Conservation (phyloP, 2,888 invertebrate genomes). For the Drosophila merina region DNA sequence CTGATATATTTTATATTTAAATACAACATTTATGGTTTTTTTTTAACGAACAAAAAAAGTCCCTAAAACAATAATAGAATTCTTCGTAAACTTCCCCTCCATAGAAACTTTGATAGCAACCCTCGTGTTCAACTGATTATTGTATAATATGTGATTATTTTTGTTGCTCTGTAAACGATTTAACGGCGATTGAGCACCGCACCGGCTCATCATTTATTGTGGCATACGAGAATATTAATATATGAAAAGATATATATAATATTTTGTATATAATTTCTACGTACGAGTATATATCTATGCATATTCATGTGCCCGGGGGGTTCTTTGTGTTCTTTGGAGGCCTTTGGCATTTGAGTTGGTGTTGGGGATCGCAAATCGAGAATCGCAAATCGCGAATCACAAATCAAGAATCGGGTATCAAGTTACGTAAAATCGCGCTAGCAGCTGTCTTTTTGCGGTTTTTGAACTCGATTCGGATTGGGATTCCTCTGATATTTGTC, state of each 20-base stretch:
- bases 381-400: background rate
- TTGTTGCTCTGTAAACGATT: slow-evolving; percentile 55
- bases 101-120: slow-evolving; percentile 6
- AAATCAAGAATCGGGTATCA: slow-evolving; percentile 46
- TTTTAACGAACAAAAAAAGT: too few species aligned
- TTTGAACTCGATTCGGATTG: slow-evolving; percentile 45
- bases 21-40: too few species aligned
- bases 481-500: background rate
- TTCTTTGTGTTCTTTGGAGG: slow-evolving; percentile 29
- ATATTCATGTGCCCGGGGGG: slow-evolving; percentile 6
- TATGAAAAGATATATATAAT: slow-evolving; percentile 2
- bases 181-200: slow-evolving; percentile 27
- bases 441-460: slow-evolving; percentile 56
- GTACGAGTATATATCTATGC: background rate
- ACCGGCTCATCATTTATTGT: slow-evolving; percentile 39
- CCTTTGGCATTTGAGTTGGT: slow-evolving; percentile 38
- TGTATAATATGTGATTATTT: slow-evolving; percentile 32
- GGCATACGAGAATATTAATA: slow-evolving; percentile 23
- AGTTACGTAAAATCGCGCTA: slow-evolving; percentile 54
- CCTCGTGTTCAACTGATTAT: slow-evolving; percentile 11
- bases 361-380: slow-evolving; percentile 1
- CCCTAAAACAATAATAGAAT: too few species aligned
- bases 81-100: too few species aligned
- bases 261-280: background rate
- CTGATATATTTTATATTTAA: too few species aligned